Evolutionary conservation across 2,113 vertebrate genomes (phyloP).

Genomic region (Salvelinus sp.): DNA sequence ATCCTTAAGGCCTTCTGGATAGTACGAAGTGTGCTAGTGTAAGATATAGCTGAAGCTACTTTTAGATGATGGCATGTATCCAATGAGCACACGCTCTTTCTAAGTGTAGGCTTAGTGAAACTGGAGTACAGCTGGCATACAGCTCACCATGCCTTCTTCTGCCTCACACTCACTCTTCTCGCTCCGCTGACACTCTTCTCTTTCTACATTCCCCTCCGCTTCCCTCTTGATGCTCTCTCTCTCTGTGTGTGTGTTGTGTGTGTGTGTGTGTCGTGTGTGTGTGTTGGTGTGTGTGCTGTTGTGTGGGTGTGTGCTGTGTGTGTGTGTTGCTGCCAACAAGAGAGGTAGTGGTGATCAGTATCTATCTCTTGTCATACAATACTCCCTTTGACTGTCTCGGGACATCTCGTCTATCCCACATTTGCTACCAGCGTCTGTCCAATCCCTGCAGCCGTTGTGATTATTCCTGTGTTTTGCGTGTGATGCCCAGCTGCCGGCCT

Average conservation of each 20-base stretch:
- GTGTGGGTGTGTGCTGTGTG: background rate
- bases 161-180: background rate
- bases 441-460: conserved; percentile 11
- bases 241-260: background rate
- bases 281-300: background rate
- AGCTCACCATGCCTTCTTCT: background rate
- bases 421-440: background rate
- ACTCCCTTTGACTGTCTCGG: conserved; percentile 12
- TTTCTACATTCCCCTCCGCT: background rate
- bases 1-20: no score
- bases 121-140: no score
- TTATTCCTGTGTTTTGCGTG: conserved; percentile 23
- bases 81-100: no score
- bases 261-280: no score
- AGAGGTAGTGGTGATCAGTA: conserved; percentile 2
- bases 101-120: no score
- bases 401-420: background rate
- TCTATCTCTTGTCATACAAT: conserved; percentile 10
- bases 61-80: background rate
- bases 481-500: background rate
- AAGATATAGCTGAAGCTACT: background rate
- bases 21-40: no score
- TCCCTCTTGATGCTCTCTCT: background rate
- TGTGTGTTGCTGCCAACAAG: background rate
- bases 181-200: background rate